Percentiles rank a stretch among this genome's conserved stretches.
phyloP scores from a whole-genome alignment of 2,797 vertebrate species.

The Chelmon rostratus region DNA sequence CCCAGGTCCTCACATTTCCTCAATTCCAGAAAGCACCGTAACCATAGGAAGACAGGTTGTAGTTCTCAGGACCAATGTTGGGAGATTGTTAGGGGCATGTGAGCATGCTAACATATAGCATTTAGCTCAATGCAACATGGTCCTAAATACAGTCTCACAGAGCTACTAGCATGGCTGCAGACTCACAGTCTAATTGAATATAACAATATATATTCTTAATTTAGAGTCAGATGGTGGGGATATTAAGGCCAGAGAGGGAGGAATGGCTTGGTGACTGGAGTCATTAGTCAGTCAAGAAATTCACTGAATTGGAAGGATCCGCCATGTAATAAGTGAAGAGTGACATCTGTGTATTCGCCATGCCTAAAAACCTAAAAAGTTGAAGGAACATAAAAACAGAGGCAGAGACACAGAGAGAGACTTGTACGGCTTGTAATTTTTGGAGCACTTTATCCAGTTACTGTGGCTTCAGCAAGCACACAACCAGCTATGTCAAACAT shows the following conservation, averaged over 20 bases:
- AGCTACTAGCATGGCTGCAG: background rate
- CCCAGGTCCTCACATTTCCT: too few relatives aligned
- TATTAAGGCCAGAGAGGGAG: constrained; percentile 4
- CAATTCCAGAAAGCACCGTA: too few relatives aligned
- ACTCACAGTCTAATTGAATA: background rate
- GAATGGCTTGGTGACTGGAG: background rate
- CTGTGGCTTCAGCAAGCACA: constrained; percentile 23
- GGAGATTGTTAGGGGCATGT: too few relatives aligned
- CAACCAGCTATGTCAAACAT: constrained; percentile 46
- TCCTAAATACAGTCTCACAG: too few relatives aligned
- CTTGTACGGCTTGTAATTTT: constrained; percentile 2
- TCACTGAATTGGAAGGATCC: background rate
- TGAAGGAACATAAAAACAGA: constrained; percentile 4
- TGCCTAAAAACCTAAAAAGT: background rate
- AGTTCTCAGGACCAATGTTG: too few relatives aligned
- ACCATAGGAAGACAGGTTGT: too few relatives aligned
- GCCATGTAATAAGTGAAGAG: background rate
- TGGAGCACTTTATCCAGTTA: constrained; percentile 18
- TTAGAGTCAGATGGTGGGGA: background rate
- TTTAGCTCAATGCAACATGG: too few relatives aligned
- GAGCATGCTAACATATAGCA: too few relatives aligned
- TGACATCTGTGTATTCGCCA: background rate
- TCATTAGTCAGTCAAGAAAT: background rate
- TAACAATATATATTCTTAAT: background rate
- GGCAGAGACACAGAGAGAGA: background rate